These are phyloP conservation scores for Nephrotoma guestfalica DNA, from an alignment of 2,888 invertebrate genomes.

Conservation along the genomic window DNA sequence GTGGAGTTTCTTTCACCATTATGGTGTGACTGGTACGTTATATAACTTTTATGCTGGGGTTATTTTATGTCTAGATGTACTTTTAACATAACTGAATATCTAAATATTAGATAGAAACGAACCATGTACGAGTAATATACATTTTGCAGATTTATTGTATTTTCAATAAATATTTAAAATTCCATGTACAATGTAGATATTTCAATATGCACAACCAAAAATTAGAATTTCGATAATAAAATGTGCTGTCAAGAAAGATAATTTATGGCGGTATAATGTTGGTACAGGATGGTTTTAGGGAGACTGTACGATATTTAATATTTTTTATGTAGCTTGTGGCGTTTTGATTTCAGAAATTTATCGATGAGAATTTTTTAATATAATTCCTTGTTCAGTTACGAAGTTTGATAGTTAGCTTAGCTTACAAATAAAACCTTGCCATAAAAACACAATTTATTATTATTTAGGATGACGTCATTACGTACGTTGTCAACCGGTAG, in stretches of 20 bases:
- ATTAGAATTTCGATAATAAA: not conserved
- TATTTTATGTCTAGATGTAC: not conserved
- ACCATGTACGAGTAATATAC: not conserved
- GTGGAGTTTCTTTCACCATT: not conserved
- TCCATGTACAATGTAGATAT: not conserved
- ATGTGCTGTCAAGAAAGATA: not conserved
- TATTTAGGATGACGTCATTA: no score
- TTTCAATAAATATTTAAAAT: not conserved
- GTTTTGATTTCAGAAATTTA: not conserved
- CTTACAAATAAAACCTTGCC: no score
- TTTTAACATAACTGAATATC: not conserved
- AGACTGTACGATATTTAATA: not conserved
- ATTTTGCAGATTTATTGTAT: not conserved
- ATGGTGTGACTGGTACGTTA: not conserved
- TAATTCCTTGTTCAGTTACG: no score
- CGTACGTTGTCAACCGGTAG: no score
- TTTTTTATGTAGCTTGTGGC: not conserved
- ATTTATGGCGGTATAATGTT: not conserved
- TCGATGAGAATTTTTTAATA: no score
- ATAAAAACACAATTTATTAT: no score
- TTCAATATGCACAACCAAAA: not conserved
- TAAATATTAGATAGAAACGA: not conserved
- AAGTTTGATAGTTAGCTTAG: no score
- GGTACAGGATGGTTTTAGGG: not conserved
- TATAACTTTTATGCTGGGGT: not conserved